These are phyloP conservation scores for Ovibos moschatus DNA, from an alignment of 2,113 vertebrate species.

Conservation along the genomic window DNA sequence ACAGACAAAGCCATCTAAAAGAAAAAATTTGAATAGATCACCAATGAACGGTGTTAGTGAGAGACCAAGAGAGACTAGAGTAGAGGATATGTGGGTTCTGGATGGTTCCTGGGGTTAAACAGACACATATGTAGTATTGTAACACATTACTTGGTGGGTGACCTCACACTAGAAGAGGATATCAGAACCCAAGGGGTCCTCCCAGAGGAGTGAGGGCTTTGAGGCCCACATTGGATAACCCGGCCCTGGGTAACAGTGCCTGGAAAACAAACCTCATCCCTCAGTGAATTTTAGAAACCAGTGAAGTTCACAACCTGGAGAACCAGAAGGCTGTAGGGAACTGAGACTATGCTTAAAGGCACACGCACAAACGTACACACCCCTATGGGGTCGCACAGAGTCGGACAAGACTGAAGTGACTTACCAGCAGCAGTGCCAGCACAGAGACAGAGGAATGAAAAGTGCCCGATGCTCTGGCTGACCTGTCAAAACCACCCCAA, in stretches of 20 bases:
- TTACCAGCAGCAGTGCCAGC: background rate
- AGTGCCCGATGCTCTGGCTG: background rate
- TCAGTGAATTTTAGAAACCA: background rate
- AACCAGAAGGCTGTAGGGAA: background rate
- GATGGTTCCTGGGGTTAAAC: background rate
- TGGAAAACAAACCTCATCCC: background rate
- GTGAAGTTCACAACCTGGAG: background rate
- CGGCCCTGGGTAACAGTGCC: background rate
- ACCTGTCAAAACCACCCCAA: background rate
- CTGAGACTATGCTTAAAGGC: background rate
- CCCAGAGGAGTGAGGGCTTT: background rate
- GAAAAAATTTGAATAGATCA: background rate
- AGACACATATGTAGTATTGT: background rate
- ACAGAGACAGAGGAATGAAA: background rate
- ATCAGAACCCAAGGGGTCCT: background rate
- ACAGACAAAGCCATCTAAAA: background rate
- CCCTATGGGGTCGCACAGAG: no score
- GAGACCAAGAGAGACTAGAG: background rate
- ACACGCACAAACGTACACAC: background rate
- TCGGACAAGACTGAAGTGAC: no score
- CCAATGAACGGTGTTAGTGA: background rate
- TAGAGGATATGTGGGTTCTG: background rate
- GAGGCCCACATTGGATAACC: background rate
- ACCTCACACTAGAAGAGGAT: background rate
- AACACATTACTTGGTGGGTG: background rate